Conservation (phyloP, 2,888 invertebrate species). For the Ochlodes sylvanus region DNA sequence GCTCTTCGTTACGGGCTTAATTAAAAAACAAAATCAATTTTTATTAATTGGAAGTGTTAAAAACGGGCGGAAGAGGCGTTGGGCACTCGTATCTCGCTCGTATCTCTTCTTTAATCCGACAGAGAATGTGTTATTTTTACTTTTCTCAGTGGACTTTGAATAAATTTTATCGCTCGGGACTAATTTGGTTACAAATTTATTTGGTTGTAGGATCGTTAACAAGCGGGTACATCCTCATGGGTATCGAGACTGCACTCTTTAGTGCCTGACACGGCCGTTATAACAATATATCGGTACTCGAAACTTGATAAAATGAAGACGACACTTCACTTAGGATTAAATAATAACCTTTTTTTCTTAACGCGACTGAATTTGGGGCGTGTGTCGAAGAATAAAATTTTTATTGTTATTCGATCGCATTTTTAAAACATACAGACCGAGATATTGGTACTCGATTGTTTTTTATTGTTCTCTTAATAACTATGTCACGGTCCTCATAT, state of each 20-base stretch:
- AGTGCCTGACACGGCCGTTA: conserved; percentile 76
- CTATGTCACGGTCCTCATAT: conserved; percentile 59
- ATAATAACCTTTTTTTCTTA: conserved; percentile 69
- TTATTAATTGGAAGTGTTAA: conserved; percentile 86
- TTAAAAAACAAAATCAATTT: conserved; percentile 85
- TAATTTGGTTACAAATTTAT: conserved; percentile 86
- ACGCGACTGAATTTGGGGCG: conserved; percentile 52
- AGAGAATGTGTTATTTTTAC: conserved; percentile 85
- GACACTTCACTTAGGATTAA: conserved; percentile 81
- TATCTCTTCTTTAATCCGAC: conserved; percentile 84
- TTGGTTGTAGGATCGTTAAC: conserved; percentile 83
- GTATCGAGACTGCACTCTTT: conserved; percentile 79
- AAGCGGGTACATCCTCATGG: conserved; percentile 80
- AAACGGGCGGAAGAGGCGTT: conserved; percentile 82
- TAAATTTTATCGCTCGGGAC: conserved; percentile 84
- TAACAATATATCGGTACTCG: conserved; percentile 82
- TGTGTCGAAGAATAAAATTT: conserved; percentile 69
- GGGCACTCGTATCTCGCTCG: conserved; percentile 75
- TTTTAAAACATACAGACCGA: conserved; percentile 62
- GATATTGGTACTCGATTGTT: conserved; percentile 66
- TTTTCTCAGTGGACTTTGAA: conserved; percentile 82
- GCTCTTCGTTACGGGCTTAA: conserved; percentile 79
- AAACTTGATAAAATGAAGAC: conserved; percentile 82
- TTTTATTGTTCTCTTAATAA: conserved; percentile 66
- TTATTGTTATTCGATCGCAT: conserved; percentile 72